Evolutionary conservation across 1,140 invertebrate genomes (phyloP), one percentile per base, ranked within the genome.

Genomic region (Drosophila nigromelanica): DNA sequence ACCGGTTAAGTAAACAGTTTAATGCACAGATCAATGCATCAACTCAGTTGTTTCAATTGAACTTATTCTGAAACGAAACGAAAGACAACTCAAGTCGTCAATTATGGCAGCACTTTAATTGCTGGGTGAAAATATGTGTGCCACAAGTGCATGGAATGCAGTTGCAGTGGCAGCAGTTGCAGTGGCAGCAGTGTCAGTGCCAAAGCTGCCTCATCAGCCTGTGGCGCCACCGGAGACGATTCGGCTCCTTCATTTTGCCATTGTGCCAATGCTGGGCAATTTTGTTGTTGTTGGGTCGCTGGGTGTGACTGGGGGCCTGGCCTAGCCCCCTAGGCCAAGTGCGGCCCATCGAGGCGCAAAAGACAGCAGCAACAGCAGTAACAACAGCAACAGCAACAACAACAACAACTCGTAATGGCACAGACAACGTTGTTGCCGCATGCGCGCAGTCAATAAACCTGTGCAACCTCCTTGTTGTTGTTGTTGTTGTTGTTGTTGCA

Each of bases 361-460:
- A 79, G 76, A 48, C 60, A 60, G 30, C 63, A 54, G 33, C 56
- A 52, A 42, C 5, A 10, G 21, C 68, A 33, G 54, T 6, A 50
- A 67, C 72, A 63, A 50, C 35, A 51, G 30, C 21, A 18, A 1
- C 2, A 18, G 18, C 18, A 18, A 2, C 68, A 33, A 58, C 8
- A 50, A 67, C 68, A 63, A 55, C 35, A 52, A 33, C 15, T 21
- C 15, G 51, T 82, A 83, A 82, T 82, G 83, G 72, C 80, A 83
- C 39, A 66, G 79, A 14, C 54, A 33, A 11, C 35, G 42, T 30
- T 52, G 54, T 58, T 52, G 66, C 47, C 67, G 67, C 68, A 55
- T 63, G 59, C 24, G 42, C 73, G 74, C 81, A 85, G 81, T 86
- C 81, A 85, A 85, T 85, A 85, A 85, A 85, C 81, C 77, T 86